Evolutionary conservation across 92 coral and sea anemone genomes (phyloP).

Genomic region (Porites divaricata): DNA sequence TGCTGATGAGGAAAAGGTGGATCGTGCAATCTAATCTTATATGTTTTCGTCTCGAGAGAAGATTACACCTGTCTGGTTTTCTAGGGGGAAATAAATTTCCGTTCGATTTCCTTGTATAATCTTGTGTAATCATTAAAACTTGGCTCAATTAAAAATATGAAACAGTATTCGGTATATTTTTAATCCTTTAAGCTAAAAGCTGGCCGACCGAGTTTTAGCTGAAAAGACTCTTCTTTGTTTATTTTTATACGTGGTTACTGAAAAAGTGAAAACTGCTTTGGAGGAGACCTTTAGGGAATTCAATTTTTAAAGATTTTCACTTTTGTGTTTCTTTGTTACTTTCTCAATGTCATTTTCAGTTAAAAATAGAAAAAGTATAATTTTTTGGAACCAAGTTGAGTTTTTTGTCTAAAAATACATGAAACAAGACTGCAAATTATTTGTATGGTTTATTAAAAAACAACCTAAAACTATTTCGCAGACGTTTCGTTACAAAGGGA

Average conservation of each 20-base stretch:
- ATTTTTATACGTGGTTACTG: too few relatives aligned
- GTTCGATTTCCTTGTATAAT: constrained; percentile 5
- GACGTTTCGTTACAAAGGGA: background rate
- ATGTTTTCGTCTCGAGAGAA: constrained; percentile 1
- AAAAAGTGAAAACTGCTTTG: too few relatives aligned
- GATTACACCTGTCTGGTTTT: constrained; percentile 17
- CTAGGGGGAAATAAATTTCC: constrained; percentile 6
- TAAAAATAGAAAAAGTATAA: too few relatives aligned
- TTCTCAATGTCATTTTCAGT: too few relatives aligned
- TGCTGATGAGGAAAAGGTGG: background rate
- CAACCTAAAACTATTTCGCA: background rate
- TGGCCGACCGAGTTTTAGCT: too few relatives aligned
- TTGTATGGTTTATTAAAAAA: background rate
- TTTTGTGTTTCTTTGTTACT: background rate
- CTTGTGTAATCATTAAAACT: background rate
- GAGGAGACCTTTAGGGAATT: background rate
- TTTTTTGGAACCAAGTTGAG: too few relatives aligned
- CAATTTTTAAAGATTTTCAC: background rate
- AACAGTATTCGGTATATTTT: background rate
- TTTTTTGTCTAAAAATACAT: background rate
- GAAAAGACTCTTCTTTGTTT: too few relatives aligned
- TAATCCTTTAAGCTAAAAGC: background rate
- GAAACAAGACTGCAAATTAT: background rate
- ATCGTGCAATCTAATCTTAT: too few relatives aligned
- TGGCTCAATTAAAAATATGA: too few relatives aligned